Conservation (phyloP, 2,888 invertebrate genomes). For the Laothoe populi region DNA sequence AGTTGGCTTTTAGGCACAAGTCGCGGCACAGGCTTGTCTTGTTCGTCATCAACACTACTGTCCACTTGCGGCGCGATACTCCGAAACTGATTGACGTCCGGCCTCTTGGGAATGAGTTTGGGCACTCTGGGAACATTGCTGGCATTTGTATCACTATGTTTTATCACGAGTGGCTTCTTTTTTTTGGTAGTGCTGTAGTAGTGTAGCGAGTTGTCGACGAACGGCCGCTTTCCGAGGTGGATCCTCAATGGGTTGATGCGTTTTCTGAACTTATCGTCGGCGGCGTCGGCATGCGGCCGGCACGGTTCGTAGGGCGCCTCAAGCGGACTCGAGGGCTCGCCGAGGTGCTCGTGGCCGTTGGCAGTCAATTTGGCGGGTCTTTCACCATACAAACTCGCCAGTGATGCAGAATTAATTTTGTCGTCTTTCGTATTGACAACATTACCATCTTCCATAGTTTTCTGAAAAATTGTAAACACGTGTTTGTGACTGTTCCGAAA, state of each 20-base stretch:
- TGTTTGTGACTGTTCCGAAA: slow-evolving; percentile 74
- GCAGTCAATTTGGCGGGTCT: slow-evolving; percentile 68
- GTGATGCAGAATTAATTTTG: slow-evolving; percentile 64
- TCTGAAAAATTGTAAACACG: slow-evolving; percentile 77
- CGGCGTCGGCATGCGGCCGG: slow-evolving; percentile 54
- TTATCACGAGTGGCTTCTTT: slow-evolving; percentile 62
- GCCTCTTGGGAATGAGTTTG: slow-evolving; percentile 71
- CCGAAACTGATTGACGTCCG: slow-evolving; percentile 65
- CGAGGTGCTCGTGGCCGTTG: slow-evolving; percentile 72
- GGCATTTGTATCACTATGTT: slow-evolving; percentile 63
- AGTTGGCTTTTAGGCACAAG: slow-evolving; percentile 80
- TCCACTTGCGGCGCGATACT: slow-evolving; percentile 65
- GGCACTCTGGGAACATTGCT: slow-evolving; percentile 64
- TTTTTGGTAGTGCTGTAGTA: slow-evolving; percentile 67
- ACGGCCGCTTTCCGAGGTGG: slow-evolving; percentile 79
- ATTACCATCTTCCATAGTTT: slow-evolving; percentile 85
- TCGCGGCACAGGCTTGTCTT: slow-evolving; percentile 76
- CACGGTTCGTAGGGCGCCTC: slow-evolving; percentile 52
- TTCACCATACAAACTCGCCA: slow-evolving; percentile 69
- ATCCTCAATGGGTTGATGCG: slow-evolving; percentile 78
- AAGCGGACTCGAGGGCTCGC: slow-evolving; percentile 56
- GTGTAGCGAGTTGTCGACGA: slow-evolving; percentile 73
- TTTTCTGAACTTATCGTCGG: slow-evolving; percentile 69
- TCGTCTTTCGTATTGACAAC: slow-evolving; percentile 73
- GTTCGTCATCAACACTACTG: slow-evolving; percentile 62